Conservation (phyloP, 2,797 vertebrate species). For the Cuniculus paca region DNA sequence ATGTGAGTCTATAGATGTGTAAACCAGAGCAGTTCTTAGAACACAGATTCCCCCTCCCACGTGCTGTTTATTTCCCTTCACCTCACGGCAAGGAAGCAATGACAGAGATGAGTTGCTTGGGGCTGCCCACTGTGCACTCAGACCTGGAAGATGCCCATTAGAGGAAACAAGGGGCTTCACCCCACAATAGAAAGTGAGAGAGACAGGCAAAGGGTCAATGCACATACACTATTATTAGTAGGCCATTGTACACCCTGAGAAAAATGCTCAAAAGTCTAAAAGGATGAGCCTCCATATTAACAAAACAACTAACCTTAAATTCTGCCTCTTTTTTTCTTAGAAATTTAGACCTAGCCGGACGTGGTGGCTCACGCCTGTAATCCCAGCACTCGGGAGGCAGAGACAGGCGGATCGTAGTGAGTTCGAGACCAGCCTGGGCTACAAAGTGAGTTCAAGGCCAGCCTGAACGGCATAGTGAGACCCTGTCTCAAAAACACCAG, state of each 20-base stretch:
- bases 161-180: neutral
- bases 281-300: neutral
- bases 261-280: neutral
- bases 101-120: neutral
- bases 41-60: constrained; percentile 49
- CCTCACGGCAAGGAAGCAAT: neutral
- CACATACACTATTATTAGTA: neutral
- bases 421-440: too few relatives aligned
- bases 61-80: constrained; percentile 60
- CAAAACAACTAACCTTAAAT: neutral
- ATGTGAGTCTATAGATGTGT: constrained; percentile 80
- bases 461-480: too few relatives aligned
- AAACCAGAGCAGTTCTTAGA: constrained; percentile 79
- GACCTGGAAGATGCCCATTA: neutral
- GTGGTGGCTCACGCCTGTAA: too few relatives aligned
- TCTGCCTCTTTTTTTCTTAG: neutral
- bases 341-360: neutral
- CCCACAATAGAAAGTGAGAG: neutral
- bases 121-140: neutral
- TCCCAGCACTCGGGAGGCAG: too few relatives aligned
- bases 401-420: too few relatives aligned
- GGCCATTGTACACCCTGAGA: constrained; percentile 27
- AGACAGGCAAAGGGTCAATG: neutral
- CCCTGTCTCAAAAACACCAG: too few relatives aligned
- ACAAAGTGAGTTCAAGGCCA: too few relatives aligned